phyloP scores from a whole-genome alignment of 2,888 invertebrate species.

The Rosalia funebris region DNA sequence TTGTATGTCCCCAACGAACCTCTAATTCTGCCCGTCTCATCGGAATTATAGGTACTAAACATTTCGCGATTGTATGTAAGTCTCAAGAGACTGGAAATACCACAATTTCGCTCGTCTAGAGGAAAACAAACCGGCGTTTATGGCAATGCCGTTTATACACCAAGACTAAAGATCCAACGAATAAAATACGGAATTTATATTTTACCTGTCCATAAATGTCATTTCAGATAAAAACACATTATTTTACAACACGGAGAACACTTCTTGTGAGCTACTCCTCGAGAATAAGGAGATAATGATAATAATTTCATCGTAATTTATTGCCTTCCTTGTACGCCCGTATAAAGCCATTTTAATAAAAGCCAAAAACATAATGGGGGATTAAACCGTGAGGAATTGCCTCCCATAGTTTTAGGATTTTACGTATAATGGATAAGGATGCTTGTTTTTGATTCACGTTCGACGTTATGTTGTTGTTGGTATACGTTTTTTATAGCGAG shows the following conservation, averaged over 20 bases:
- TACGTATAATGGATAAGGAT: neutral
- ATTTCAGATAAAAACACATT: conserved; percentile 32
- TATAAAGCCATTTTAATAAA: conserved; percentile 25
- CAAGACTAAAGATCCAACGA: conserved; percentile 1
- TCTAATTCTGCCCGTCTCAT: too few relatives aligned
- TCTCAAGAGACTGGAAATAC: too few relatives aligned
- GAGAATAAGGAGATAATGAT: conserved; percentile 18
- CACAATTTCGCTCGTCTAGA: too few relatives aligned
- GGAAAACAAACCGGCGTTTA: too few relatives aligned
- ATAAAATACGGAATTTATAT: conserved; percentile 36
- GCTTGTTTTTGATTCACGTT: conserved; percentile 8
- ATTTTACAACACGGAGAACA: conserved; percentile 36
- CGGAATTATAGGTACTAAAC: too few relatives aligned
- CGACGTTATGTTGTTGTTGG: neutral
- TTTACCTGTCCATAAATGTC: conserved; percentile 37
- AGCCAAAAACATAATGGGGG: conserved; percentile 20
- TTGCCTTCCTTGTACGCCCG: conserved; percentile 15
- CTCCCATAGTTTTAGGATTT: conserved; percentile 15
- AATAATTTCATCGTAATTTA: conserved; percentile 27
- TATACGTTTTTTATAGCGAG: too few relatives aligned
- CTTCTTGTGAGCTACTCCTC: conserved; percentile 29
- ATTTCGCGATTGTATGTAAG: too few relatives aligned
- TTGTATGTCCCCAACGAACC: too few relatives aligned
- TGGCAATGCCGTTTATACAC: neutral
- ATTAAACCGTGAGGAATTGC: conserved; percentile 17